A percentile compares a stretch with the other conserved stretches of the same genome.
These are phyloP conservation scores for Drosophila micromelanica DNA, from an alignment of 1,140 invertebrate species.

Conservation along the genomic window DNA sequence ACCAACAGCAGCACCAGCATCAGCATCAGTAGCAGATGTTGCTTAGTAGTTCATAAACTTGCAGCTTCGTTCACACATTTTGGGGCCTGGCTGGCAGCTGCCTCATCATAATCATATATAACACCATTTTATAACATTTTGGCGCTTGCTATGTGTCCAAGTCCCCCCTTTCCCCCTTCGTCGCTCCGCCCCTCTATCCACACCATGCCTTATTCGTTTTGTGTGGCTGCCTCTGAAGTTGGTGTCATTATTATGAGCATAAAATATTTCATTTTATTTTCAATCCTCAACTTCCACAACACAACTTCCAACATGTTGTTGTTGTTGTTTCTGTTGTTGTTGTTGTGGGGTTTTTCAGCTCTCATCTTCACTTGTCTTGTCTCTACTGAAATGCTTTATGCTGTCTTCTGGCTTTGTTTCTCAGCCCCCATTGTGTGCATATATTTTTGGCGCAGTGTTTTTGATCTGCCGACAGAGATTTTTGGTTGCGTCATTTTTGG, in stretches of 20 bases:
- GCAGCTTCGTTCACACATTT: conserved; percentile 62
- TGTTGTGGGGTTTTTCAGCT: conserved; percentile 1
- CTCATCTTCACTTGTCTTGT: conserved; percentile 8
- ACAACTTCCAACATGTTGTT: not conserved
- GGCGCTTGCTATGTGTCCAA: conserved; percentile 42
- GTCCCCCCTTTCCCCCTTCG: not conserved
- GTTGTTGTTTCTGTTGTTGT: not conserved
- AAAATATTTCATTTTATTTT: conserved; percentile 78
- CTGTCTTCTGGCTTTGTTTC: conserved; percentile 25
- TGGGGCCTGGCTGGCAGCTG: conserved; percentile 41
- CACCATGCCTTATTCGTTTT: not conserved
- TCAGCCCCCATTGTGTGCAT: conserved; percentile 37
- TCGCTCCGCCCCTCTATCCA: too few relatives aligned
- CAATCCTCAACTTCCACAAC: conserved; percentile 45
- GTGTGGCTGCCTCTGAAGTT: conserved; percentile 46
- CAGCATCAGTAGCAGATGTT: conserved; percentile 45
- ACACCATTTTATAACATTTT: conserved; percentile 75
- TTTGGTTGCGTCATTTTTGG: conserved; percentile 35
- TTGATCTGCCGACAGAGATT: conserved; percentile 48
- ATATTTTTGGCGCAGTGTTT: conserved; percentile 29
- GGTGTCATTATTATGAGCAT: conserved; percentile 81
- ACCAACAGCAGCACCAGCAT: not conserved
- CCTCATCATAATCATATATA: conserved; percentile 56
- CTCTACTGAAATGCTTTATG: conserved; percentile 38
- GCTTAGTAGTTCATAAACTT: conserved; percentile 74